Conservation (phyloP, 2,888 invertebrate species). For the Arge pagana region DNA sequence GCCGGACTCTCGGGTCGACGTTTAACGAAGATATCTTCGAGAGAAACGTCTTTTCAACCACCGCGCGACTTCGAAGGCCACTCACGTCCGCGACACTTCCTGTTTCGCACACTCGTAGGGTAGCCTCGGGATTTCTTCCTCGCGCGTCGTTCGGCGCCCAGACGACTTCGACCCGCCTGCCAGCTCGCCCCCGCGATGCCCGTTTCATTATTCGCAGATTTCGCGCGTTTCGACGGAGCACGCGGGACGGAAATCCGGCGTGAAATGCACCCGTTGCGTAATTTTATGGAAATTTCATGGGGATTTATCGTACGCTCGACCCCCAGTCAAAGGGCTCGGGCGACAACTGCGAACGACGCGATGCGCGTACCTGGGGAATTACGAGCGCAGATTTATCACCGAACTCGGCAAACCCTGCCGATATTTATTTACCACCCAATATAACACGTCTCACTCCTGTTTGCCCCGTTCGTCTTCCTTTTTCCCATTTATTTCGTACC, state of each 20-base stretch:
- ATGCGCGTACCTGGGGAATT: slow-evolving; percentile 6
- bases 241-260: slow-evolving; percentile 12
- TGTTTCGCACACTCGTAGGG: slow-evolving; percentile 26
- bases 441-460: too few species aligned
- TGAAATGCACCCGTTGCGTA: neutral
- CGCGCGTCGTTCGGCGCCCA: too few species aligned
- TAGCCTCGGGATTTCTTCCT: slow-evolving; percentile 15
- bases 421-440: too few species aligned
- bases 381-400: slow-evolving; percentile 9
- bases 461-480: too few species aligned
- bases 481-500: neutral
- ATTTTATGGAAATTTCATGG: slow-evolving; percentile 10
- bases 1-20: neutral
- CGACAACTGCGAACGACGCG: neutral
- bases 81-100: slow-evolving; percentile 38
- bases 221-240: slow-evolving; percentile 3
- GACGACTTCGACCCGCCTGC: too few species aligned
- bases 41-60: slow-evolving; percentile 7
- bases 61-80: slow-evolving; percentile 30
- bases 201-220: too few species aligned
- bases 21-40: slow-evolving; percentile 1
- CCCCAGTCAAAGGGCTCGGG: slow-evolving; percentile 7
- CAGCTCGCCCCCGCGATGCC: too few species aligned
- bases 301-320: slow-evolving; percentile 9
- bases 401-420: too few species aligned